Percentiles rank a stretch among this genome's conserved stretches.
Conservation (phyloP, 2,888 invertebrate genomes). For the Caenorhabditis japonica region DNA sequence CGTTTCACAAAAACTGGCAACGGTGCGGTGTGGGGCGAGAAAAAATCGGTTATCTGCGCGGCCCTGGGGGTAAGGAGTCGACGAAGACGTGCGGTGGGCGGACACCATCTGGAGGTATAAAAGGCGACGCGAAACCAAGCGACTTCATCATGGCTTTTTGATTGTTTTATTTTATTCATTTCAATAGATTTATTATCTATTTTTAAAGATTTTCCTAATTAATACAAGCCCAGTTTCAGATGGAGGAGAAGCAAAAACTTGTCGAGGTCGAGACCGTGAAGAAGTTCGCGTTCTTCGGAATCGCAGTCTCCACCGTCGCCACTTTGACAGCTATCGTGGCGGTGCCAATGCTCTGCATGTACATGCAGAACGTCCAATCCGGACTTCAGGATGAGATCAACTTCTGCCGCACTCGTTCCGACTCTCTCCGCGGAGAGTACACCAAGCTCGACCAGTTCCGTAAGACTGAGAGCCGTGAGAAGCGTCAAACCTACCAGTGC, state of each 20-base stretch:
- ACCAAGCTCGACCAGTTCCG: slow-evolving; percentile 60
- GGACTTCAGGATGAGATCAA: slow-evolving; percentile 72
- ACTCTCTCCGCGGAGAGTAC: slow-evolving; percentile 67
- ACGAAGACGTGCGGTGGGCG: slow-evolving; percentile 1
- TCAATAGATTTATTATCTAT: background rate
- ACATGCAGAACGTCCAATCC: slow-evolving; percentile 71
- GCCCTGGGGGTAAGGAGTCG: slow-evolving; percentile 44
- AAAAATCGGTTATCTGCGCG: slow-evolving; percentile 42
- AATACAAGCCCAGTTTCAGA: slow-evolving; percentile 6
- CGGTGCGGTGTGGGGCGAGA: slow-evolving; percentile 47
- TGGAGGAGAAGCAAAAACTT: slow-evolving; percentile 65
- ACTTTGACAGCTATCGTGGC: slow-evolving; percentile 63
- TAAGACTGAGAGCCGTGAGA: slow-evolving; percentile 59
- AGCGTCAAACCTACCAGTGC: slow-evolving; percentile 65
- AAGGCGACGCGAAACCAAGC: too few relatives aligned
- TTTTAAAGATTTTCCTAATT: background rate
- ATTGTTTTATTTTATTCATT: too few relatives aligned
- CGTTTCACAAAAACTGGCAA: slow-evolving; percentile 37
- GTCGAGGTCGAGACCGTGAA: slow-evolving; percentile 72
- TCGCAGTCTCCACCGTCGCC: slow-evolving; percentile 66
- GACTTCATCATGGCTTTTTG: too few relatives aligned
- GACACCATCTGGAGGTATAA: slow-evolving; percentile 23
- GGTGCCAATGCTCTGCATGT: slow-evolving; percentile 68
- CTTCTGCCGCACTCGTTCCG: slow-evolving; percentile 68
- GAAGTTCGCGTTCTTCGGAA: slow-evolving; percentile 60